Base-by-base conservation (phyloP, 2,113 vertebrate species). In the Sapayoa aenigma region DNA sequence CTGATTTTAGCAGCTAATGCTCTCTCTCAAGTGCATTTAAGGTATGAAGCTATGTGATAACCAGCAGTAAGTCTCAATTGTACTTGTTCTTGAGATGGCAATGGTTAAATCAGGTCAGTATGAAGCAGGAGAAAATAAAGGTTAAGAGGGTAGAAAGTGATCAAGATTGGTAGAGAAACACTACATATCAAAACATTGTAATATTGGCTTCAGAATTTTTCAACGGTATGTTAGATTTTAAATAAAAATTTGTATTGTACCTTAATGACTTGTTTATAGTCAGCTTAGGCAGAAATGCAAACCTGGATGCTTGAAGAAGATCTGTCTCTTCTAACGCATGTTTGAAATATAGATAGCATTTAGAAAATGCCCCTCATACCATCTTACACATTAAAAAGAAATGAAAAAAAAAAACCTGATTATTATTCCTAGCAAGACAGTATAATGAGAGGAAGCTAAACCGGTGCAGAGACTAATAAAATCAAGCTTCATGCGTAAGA, bases 381-480 rank as follows among this genome's bases (percentile, higher is more conserved):
- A 66, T 15, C 55, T 67, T 12, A 22, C 68, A 65, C 5, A 41
- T 28, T 44, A 21, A 69, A 74, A 63, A 33, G 30, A 33, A 50
- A 72, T 56, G 5, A 44, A 44, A 72, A 66, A 50, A 49, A 58
- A 81, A 33, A 3, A 22, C 49, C 5, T 12, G 9, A 79, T 47
- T n/a, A 62, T 39, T 30, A 74, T 33, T 65, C 68, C 59, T 67
- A 82, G 41, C 37, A 56, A 85, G 28, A 23, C 1, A 35, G 7
- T 13, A 19, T 6, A 55, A 68, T 31, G 63, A 88, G 44, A 90
- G 37, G 49, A 92, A 62, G 52, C 16, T 78, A 39, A 68, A 73
- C 24, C 75, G 62, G 55, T 50, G 60, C 49, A 93, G 80, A 58
- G 55, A 44, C n/a, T 74, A 96, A 73, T 89, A 90, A 95, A 95